Base-by-base conservation (phyloP, 2,113 vertebrate genomes). In the Sceloporus undulatus region DNA sequence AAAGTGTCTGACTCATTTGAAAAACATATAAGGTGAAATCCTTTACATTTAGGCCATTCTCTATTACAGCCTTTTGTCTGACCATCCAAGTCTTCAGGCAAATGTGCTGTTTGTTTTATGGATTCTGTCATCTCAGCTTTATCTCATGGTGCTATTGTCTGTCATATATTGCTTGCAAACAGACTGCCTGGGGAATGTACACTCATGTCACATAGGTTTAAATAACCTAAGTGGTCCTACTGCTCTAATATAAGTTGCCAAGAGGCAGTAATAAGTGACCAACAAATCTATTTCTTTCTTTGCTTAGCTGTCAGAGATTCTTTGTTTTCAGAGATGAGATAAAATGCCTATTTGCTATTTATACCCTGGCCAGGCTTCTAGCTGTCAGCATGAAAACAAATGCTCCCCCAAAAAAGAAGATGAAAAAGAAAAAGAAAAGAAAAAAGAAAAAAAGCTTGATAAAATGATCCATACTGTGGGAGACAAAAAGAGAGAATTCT, bases 71-170 rank as follows among this genome's bases (percentile, higher is more conserved):
- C n/a, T 0, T 92, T 89, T 93, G 71, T 71, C 85, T 94, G 85
- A 40, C 87, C 77, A 25, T 88, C 90, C 23, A 65, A 66, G 86
- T 82, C 92, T 95, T 91, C 82, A 87, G 92, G 92, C 93, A 92
- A 94, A n/a, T 66, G 38, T 21, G 73, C 65, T 89, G 79, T 77
- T 93, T 92, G 87, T 92, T 94, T 94, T 94, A 94, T 92, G 91
- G 93, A 91, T 66, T 89, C 85, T 92, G 92, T 90, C 94, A 90
- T 78, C 65, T 91, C 59, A 25, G 80, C 27, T 95, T 95, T 89
- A 76, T 88, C 91, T 93, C 73, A 81, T 66, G 88, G 21, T 40
- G 84, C 83, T 75, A 90, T 87, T 91, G 52, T 88, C 78, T 94
- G 85, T 92, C 89, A 86, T 38, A 74, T 71, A 87, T 71, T 91